Conservation (phyloP, 2,888 invertebrate species). For the Gasteruption jaculator region DNA sequence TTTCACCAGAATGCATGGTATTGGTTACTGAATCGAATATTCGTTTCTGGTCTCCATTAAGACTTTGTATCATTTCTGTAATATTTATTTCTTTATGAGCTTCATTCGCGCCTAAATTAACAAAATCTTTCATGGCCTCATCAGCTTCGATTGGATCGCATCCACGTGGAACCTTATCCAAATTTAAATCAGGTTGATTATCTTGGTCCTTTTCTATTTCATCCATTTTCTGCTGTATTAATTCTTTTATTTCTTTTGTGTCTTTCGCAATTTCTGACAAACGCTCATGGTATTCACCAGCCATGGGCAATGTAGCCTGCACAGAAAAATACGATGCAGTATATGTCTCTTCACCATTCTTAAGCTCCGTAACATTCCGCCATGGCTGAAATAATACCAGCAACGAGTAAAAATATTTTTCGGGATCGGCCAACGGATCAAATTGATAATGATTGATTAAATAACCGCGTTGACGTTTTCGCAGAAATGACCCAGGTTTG, state of each 20-base stretch:
- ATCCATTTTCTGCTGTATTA: conserved; percentile 22
- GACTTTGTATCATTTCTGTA: conserved; percentile 19
- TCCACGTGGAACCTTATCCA: conserved; percentile 6
- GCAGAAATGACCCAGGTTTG: conserved; percentile 22
- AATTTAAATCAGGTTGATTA: not conserved
- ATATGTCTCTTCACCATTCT: conserved; percentile 14
- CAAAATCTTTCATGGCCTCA: conserved; percentile 16
- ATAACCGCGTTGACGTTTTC: conserved; percentile 21
- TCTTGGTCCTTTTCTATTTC: conserved; percentile 13
- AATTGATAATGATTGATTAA: conserved; percentile 14
- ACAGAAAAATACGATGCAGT: conserved; percentile 18
- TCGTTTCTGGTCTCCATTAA: conserved; percentile 25
- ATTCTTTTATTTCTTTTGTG: conserved; percentile 14
- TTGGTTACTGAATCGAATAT: conserved; percentile 20
- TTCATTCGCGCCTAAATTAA: conserved; percentile 5
- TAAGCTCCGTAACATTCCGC: conserved; percentile 21
- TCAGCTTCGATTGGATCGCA: conserved; percentile 14
- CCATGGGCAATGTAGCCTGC: conserved; percentile 20
- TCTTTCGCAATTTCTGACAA: conserved; percentile 12
- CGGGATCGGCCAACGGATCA: conserved; percentile 2
- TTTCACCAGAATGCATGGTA: conserved; percentile 7
- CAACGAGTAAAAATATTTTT: conserved; percentile 28
- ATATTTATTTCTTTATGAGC: conserved; percentile 10
- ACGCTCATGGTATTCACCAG: conserved; percentile 18
- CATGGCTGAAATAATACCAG: conserved; percentile 28